Conservation (phyloP, 2,888 invertebrate genomes). For the Psococerastis gibbosa region DNA sequence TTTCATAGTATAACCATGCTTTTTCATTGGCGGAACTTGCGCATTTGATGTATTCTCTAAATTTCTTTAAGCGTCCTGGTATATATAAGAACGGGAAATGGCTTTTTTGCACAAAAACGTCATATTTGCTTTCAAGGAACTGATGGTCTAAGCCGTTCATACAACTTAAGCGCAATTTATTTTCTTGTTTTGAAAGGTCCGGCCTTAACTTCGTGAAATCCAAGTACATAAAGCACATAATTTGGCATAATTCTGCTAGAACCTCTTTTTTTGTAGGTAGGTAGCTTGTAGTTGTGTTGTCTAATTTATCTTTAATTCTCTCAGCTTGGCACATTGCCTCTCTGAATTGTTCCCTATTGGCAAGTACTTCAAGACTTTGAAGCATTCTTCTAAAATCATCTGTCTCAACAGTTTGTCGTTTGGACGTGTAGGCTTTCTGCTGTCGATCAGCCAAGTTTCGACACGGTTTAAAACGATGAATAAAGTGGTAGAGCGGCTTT, state of each 20-base stretch:
- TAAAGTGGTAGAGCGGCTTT: conserved; percentile 3
- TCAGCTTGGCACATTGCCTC: no score
- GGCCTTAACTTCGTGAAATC: neutral
- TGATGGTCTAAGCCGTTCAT: neutral
- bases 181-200: conserved; percentile 1
- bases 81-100: neutral
- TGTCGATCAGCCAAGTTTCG: neutral
- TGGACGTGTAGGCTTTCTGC: no score
- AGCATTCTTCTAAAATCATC: conserved; percentile 2
- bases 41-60: neutral
- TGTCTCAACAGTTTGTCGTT: neutral
- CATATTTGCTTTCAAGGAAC: neutral
- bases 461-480: neutral
- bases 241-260: neutral
- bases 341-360: no score
- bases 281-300: neutral
- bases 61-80: neutral
- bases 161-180: neutral
- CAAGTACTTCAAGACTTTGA: no score
- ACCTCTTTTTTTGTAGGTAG: neutral
- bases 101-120: neutral
- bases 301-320: neutral
- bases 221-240: neutral
- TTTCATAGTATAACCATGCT: conserved; percentile 4
- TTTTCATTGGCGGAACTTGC: neutral